Evolutionary conservation across 2,113 vertebrate species (phyloP).

Genomic region (Spea bombifrons): DNA sequence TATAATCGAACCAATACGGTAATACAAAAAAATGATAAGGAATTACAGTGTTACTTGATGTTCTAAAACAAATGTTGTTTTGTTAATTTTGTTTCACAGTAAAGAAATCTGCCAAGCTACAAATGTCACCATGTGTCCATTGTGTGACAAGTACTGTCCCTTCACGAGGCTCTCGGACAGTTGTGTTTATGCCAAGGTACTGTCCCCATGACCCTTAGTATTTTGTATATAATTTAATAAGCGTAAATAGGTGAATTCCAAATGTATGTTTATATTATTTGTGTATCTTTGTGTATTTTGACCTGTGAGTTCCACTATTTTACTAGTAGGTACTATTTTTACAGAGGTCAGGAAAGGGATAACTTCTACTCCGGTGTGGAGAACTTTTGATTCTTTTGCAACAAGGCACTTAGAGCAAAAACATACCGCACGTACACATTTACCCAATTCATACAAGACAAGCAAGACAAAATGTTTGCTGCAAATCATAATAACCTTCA

Average conservation of each 20-base stretch:
- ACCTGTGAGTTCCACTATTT: too few species aligned
- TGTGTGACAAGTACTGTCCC: constrained; percentile 95
- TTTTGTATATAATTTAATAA: neutral
- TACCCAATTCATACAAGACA: too few species aligned
- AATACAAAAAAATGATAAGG: neutral
- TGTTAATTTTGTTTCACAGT: constrained; percentile 69
- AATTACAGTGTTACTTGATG: too few species aligned
- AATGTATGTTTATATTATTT: neutral
- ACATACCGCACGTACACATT: too few species aligned
- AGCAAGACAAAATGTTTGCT: too few species aligned
- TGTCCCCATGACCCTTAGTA: neutral
- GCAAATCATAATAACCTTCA: too few species aligned
- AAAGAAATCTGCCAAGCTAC: constrained; percentile 93
- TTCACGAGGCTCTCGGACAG: constrained; percentile 91
- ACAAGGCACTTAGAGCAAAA: too few species aligned
- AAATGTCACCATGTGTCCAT: constrained; percentile 93
- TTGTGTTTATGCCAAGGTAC: constrained; percentile 87
- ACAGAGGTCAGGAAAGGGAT: too few species aligned
- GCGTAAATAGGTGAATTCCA: neutral
- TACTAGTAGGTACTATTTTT: too few species aligned
- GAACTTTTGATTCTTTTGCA: too few species aligned
- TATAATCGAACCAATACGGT: neutral
- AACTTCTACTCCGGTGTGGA: too few species aligned
- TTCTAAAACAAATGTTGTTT: neutral
- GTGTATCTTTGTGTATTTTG: too few species aligned